Conservation (phyloP, 2,113 vertebrate species). For the Muntiacus reevesi region DNA sequence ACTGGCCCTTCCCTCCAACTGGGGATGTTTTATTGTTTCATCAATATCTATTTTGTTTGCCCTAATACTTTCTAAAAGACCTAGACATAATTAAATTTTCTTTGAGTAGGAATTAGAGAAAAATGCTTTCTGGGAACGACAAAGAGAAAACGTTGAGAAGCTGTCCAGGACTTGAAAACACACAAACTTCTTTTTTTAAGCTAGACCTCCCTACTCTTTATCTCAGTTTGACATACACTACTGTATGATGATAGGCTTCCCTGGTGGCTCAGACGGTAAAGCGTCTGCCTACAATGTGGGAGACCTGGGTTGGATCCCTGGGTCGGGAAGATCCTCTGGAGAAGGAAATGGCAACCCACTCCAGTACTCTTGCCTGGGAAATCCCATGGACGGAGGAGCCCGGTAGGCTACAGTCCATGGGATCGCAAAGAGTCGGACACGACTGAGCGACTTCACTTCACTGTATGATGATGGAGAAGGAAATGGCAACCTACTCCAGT, state of each 20-base stretch:
- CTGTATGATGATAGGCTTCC: neutral
- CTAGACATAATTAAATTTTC: neutral
- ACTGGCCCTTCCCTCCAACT: neutral
- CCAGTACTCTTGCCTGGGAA: no score
- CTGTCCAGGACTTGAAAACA: neutral
- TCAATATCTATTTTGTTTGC: neutral
- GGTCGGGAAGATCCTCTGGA: no score
- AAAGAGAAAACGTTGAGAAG: conserved; percentile 20
- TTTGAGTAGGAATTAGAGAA: conserved; percentile 13
- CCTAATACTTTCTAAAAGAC: neutral
- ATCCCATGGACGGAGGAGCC: no score
- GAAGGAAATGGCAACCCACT: no score
- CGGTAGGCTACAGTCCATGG: no score
- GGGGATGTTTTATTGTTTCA: neutral
- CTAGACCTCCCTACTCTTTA: neutral
- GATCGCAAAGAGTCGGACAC: no score
- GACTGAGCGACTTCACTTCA: no score
- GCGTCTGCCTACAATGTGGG: no score
- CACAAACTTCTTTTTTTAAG: neutral
- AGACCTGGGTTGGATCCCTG: no score
- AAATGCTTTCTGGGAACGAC: conserved; percentile 4
- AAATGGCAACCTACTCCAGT: neutral
- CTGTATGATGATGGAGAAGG: neutral
- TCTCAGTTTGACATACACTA: neutral
- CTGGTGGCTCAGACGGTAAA: no score